Conservation (phyloP, 2,113 vertebrate species). For the Erythrocercus mccallii region DNA sequence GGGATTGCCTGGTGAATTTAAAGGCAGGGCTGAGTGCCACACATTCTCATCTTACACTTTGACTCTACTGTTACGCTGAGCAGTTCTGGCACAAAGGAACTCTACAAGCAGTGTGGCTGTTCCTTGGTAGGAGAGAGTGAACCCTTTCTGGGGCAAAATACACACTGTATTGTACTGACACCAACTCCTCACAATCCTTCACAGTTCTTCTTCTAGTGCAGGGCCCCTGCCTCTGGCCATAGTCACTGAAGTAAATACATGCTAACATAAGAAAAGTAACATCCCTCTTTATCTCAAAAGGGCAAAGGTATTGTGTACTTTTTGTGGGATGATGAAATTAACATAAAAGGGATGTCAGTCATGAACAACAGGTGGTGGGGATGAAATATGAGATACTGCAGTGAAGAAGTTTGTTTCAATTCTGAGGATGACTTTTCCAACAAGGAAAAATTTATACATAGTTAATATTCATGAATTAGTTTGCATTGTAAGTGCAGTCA, state of each 20-base stretch:
- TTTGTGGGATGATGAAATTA: neutral
- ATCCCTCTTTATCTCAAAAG: neutral
- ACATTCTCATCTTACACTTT: neutral
- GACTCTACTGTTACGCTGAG: neutral
- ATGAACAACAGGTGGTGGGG: neutral
- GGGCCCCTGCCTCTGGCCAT: neutral
- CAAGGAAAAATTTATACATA: neutral
- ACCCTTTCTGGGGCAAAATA: neutral
- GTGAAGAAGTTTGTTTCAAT: neutral
- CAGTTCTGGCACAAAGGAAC: neutral
- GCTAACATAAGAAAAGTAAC: neutral
- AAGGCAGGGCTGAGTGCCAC: slow-evolving; percentile 14
- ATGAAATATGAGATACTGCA: neutral
- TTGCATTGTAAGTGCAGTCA: neutral
- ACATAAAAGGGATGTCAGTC: neutral
- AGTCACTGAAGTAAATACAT: neutral
- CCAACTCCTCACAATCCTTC: neutral
- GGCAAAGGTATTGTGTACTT: neutral
- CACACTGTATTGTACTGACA: neutral
- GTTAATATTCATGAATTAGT: neutral
- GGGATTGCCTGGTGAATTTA: slow-evolving; percentile 55
- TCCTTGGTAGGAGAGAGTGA: neutral
- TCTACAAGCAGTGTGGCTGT: neutral
- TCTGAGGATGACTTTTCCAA: neutral
- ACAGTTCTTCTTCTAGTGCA: neutral